phyloP scores from a whole-genome alignment of 64 coral and sea anemone species.

The Montipora cactus region DNA sequence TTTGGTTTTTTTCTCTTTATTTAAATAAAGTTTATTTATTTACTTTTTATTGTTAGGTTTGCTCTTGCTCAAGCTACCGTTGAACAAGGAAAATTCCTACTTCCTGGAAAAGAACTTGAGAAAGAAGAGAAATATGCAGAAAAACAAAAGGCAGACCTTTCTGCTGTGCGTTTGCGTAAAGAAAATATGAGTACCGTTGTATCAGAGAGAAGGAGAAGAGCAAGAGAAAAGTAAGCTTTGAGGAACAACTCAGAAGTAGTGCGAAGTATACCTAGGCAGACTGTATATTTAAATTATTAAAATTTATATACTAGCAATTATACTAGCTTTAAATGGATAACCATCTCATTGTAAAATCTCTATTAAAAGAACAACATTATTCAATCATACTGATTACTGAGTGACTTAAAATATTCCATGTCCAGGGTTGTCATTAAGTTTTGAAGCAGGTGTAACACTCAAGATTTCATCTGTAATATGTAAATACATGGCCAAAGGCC shows the following conservation, averaged over 20 bases:
- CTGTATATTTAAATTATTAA: no score
- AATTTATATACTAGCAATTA: no score
- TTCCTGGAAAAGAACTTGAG: conserved; percentile 94
- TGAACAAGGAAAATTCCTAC: conserved; percentile 94
- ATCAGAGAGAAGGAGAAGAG: conserved; percentile 82
- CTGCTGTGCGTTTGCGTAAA: conserved; percentile 79
- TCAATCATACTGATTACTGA: no score
- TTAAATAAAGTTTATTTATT: not conserved
- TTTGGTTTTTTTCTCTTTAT: no score
- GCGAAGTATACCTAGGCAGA: not conserved
- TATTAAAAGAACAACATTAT: no score
- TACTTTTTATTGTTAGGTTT: conserved; percentile 66
- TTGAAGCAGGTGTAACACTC: no score
- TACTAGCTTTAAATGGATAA: no score
- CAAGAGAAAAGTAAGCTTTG: conserved; percentile 89
- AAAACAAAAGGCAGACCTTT: conserved; percentile 82
- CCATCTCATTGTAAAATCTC: no score
- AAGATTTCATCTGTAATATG: no score
- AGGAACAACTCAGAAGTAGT: not conserved
- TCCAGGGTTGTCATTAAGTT: no score
- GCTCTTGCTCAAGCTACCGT: conserved; percentile 92
- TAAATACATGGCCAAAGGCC: no score
- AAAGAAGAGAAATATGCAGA: conserved; percentile 81
- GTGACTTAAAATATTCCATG: no score
- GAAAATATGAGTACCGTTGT: conserved; percentile 73